Evolutionary conservation across 2,797 vertebrate genomes (phyloP).

Genomic region (Urophycis tenuis): DNA sequence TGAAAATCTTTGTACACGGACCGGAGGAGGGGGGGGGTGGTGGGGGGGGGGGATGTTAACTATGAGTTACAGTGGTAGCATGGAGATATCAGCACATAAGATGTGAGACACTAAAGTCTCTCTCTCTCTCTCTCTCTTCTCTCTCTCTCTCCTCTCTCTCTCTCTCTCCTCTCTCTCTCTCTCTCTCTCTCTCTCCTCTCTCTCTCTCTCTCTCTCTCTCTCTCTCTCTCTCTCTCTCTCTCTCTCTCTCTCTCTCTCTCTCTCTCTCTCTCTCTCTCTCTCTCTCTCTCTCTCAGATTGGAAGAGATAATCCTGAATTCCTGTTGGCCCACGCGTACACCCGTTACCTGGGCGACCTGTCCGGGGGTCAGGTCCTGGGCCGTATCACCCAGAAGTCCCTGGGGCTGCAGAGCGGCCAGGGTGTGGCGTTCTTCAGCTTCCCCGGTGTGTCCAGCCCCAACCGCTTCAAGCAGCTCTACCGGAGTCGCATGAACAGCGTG

Average conservation of each 20-base stretch:
- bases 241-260: no score
- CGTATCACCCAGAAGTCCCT: conserved; percentile 88
- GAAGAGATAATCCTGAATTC: conserved; percentile 75
- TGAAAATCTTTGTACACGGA: no score
- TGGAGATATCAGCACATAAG: background rate
- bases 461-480: conserved; percentile 93
- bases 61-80: no score
- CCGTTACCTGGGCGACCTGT: conserved; percentile 90
- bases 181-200: no score
- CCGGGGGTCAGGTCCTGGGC: conserved; percentile 87
- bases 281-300: conserved; percentile 57
- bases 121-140: no score
- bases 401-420: conserved; percentile 76
- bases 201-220: no score
- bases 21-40: no score
- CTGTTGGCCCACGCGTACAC: conserved; percentile 90
- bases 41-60: no score
- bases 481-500: conserved; percentile 87
- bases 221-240: no score
- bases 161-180: no score
- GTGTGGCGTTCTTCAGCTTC: conserved; percentile 86
- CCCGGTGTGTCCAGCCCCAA: conserved; percentile 78
- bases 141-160: no score
- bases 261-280: no score
- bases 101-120: background rate